Evolutionary conservation across 2,797 vertebrate genomes (phyloP).

Genomic region (Myiotriccus ornatus): DNA sequence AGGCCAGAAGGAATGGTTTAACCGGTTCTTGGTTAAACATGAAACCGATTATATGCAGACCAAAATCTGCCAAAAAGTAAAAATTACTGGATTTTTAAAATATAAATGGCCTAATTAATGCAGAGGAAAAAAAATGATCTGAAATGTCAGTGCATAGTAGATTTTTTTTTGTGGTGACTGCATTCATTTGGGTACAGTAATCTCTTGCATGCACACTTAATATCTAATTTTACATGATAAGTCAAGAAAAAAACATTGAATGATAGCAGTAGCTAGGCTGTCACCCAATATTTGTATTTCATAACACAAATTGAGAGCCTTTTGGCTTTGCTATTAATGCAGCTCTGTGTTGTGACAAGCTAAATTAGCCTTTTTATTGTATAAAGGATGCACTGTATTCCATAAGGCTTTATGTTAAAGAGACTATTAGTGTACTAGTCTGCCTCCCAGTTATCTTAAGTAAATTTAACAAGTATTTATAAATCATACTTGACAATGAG

Average conservation of each 20-base stretch:
- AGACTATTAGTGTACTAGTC: slow-evolving; percentile 1
- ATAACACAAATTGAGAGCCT: neutral
- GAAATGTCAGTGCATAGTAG: neutral
- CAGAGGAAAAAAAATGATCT: neutral
- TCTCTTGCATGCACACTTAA: neutral
- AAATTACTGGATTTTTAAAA: neutral
- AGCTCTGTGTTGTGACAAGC: neutral
- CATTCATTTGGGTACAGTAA: neutral
- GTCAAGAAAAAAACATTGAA: neutral
- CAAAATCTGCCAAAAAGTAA: neutral
- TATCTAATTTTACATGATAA: neutral
- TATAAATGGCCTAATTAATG: neutral
- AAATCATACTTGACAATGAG: neutral
- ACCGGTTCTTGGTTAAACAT: neutral
- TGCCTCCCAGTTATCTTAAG: neutral
- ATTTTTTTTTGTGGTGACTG: neutral
- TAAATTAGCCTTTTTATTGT: slow-evolving; percentile 13
- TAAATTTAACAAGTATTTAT: slow-evolving; percentile 5
- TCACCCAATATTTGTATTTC: neutral
- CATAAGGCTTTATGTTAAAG: neutral
- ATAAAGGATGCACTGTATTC: neutral
- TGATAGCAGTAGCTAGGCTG: neutral
- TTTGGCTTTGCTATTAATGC: neutral
- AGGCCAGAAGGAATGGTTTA: neutral
- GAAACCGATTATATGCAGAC: neutral